Percentiles rank a stretch among this genome's conserved stretches.
phyloP scores from a whole-genome alignment of 1,140 invertebrate species.

The Zaprionus vittiger region DNA sequence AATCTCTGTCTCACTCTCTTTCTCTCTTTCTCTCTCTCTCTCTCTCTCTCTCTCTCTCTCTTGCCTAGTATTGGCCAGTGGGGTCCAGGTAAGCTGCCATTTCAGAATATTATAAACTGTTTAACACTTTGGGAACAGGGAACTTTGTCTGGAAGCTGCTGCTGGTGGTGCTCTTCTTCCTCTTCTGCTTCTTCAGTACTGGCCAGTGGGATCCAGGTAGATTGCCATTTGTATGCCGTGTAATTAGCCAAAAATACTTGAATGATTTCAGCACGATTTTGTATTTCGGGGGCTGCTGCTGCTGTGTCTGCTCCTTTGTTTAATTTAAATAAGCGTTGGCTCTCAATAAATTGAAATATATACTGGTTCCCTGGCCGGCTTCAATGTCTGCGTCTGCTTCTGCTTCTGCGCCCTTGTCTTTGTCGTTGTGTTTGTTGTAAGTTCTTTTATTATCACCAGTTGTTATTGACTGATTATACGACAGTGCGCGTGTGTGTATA shows the following conservation, averaged over 20 bases:
- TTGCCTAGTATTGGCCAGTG: conserved; percentile 78
- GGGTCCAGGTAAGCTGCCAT: conserved; percentile 77
- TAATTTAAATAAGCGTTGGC: conserved; percentile 59
- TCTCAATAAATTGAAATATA: conserved; percentile 65
- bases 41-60: background rate
- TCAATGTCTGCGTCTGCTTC: background rate
- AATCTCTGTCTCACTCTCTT: background rate
- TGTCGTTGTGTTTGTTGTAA: conserved; percentile 69
- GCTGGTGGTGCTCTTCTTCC: background rate
- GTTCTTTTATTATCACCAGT: conserved; percentile 82
- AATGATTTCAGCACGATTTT: conserved; percentile 67
- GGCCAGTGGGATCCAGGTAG: conserved; percentile 81
- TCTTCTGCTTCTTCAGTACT: conserved; percentile 55
- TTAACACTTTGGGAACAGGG: background rate
- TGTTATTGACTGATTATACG: conserved; percentile 73
- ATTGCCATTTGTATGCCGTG: conserved; percentile 58
- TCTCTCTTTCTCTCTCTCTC: background rate
- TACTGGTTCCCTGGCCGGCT: conserved; percentile 62
- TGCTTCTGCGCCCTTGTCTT: conserved; percentile 17
- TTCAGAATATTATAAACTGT: background rate
- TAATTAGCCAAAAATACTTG: conserved; percentile 62
- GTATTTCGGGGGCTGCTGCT: conserved; percentile 1
- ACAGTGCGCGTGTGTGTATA: conserved; percentile 53
- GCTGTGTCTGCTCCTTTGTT: conserved; percentile 61
- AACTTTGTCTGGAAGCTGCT: background rate